Percentiles rank a stretch among this genome's conserved stretches.
Evolutionary conservation across 2,888 invertebrate species (phyloP).

Genomic region (Polyploca ridens): DNA sequence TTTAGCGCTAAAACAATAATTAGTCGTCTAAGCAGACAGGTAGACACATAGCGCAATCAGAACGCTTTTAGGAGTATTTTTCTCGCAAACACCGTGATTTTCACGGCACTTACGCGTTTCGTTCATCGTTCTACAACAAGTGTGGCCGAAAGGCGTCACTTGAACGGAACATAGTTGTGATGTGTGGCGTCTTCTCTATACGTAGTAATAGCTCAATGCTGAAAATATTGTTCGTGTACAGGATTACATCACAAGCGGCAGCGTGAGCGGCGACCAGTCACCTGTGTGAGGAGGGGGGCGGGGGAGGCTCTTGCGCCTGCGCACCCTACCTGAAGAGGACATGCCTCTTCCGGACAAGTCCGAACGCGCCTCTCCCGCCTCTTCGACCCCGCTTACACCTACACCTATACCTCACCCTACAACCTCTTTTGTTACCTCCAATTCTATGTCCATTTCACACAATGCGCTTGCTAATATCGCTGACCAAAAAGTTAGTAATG

Average conservation of each 20-base stretch:
- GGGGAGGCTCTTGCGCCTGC: slow-evolving; percentile 80
- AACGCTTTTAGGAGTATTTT: too few relatives aligned
- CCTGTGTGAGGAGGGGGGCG: slow-evolving; percentile 82
- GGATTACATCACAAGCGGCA: slow-evolving; percentile 80
- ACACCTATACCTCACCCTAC: not conserved
- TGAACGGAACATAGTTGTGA: too few relatives aligned
- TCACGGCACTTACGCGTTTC: too few relatives aligned
- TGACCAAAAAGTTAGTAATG: not conserved
- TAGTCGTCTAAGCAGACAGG: too few relatives aligned
- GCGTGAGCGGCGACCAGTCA: slow-evolving; percentile 78
- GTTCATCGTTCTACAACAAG: too few relatives aligned
- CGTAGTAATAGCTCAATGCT: too few relatives aligned
- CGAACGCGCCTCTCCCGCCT: slow-evolving; percentile 66
- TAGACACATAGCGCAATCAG: too few relatives aligned
- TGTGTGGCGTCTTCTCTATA: too few relatives aligned
- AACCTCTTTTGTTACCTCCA: not conserved
- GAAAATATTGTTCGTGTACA: slow-evolving; percentile 44
- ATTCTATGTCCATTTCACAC: slow-evolving; percentile 24
- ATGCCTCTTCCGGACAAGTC: slow-evolving; percentile 45
- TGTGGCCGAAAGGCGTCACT: too few relatives aligned
- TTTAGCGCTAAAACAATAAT: too few relatives aligned
- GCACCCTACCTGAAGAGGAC: slow-evolving; percentile 77
- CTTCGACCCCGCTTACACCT: not conserved
- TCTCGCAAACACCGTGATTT: too few relatives aligned
- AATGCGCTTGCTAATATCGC: slow-evolving; percentile 24